Conservation (phyloP, 2,888 invertebrate species). For the Callimorpha dominula region DNA sequence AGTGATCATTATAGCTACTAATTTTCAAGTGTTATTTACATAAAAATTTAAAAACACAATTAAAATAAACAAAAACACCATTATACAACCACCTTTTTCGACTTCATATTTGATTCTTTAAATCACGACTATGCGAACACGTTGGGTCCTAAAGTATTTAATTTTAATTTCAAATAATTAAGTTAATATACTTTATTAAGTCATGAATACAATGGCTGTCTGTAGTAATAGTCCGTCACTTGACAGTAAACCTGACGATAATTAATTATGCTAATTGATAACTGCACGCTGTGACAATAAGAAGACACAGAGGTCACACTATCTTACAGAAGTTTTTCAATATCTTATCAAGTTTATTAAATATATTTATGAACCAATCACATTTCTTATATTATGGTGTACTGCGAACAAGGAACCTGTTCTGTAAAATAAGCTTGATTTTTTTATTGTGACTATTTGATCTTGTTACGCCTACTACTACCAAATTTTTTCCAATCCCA, state of each 20-base stretch:
- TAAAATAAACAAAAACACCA: too few species aligned
- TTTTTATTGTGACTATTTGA: slow-evolving; percentile 37
- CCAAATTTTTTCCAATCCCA: slow-evolving; percentile 25
- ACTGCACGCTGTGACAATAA: neutral
- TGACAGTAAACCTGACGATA: too few species aligned
- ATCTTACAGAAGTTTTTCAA: neutral
- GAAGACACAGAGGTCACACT: rapidly evolving
- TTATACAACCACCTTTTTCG: neutral
- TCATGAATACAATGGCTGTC: neutral
- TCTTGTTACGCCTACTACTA: slow-evolving; percentile 24
- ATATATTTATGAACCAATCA: slow-evolving; percentile 12
- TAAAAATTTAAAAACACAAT: too few species aligned
- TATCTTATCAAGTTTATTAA: neutral
- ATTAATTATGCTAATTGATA: neutral
- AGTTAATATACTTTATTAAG: neutral
- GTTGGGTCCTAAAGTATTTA: neutral
- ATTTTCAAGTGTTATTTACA: too few species aligned
- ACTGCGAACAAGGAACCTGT: slow-evolving; percentile 1
- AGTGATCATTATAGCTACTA: too few species aligned
- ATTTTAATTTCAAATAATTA: neutral
- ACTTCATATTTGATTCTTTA: neutral
- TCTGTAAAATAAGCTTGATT: slow-evolving; percentile 34
- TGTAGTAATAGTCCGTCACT: too few species aligned
- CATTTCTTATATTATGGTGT: slow-evolving; percentile 2
- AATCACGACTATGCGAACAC: neutral